phyloP scores from a whole-genome alignment of 92 coral and sea anemone genomes.

The Actinostola sp. region DNA sequence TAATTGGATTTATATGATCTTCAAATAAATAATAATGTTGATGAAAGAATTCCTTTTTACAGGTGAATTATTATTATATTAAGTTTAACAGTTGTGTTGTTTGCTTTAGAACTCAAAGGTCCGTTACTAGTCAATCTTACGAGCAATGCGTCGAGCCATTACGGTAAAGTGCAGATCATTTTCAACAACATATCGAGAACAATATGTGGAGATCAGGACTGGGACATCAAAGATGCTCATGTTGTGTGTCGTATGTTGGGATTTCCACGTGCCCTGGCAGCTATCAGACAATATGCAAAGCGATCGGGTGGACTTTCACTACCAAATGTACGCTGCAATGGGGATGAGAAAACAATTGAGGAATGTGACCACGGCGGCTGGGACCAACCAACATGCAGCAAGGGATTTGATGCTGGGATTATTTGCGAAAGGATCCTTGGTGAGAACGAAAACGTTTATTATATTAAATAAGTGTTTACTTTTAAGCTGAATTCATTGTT shows the following conservation, averaged over 20 bases:
- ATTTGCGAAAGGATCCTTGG: constrained; percentile 1
- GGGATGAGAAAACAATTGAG: neutral
- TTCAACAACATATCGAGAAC: constrained; percentile 10
- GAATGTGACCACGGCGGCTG: constrained; percentile 11
- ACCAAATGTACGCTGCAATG: constrained; percentile 10
- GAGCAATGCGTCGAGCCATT: neutral
- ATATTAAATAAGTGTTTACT: neutral
- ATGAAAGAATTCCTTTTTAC: too few species aligned
- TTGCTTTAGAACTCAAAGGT: constrained; percentile 1
- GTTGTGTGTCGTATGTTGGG: constrained; percentile 11
- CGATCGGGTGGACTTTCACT: neutral
- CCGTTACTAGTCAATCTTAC: constrained; percentile 9
- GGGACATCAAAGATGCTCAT: constrained; percentile 24
- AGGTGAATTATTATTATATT: neutral
- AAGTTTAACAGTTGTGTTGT: neutral
- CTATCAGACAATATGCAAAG: neutral
- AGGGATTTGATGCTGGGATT: constrained; percentile 8
- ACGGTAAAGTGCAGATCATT: constrained; percentile 16
- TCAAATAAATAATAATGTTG: too few species aligned
- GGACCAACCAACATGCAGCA: neutral
- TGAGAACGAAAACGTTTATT: neutral
- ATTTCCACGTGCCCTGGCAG: constrained; percentile 13
- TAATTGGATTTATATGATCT: too few species aligned
- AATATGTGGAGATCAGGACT: constrained; percentile 8
- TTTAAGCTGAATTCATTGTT: too few species aligned